Percentiles rank a stretch among this genome's conserved stretches.
phyloP scores from a whole-genome alignment of 2,888 invertebrate genomes.

The Dryadula phaetusa region DNA sequence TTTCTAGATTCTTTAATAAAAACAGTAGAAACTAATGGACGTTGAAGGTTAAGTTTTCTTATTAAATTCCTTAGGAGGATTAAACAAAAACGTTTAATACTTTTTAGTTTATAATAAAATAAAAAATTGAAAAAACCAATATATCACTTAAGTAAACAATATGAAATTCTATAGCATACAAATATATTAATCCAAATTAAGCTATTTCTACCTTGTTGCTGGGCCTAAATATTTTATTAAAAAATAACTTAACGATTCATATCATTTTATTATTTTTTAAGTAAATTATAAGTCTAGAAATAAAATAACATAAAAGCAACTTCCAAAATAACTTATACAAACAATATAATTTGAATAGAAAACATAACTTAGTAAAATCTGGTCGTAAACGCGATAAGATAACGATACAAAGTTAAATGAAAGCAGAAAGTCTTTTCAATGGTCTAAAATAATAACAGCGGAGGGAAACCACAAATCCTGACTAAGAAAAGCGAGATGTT shows the following conservation, averaged over 20 bases:
- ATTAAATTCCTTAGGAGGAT: too few relatives aligned
- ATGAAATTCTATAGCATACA: too few relatives aligned
- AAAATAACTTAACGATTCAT: neutral
- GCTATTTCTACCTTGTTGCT: too few relatives aligned
- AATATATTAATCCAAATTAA: too few relatives aligned
- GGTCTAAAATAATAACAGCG: constrained; percentile 42
- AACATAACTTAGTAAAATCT: constrained; percentile 21
- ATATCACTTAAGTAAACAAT: too few relatives aligned
- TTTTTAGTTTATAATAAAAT: too few relatives aligned
- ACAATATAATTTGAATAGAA: constrained; percentile 19
- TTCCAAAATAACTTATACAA: neutral
- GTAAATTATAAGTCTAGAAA: neutral
- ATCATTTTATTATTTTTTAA: neutral
- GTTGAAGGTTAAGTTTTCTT: too few relatives aligned
- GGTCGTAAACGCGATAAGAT: constrained; percentile 18
- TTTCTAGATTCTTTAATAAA: too few relatives aligned
- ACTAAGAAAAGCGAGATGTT: constrained; percentile 36
- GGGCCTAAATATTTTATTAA: too few relatives aligned
- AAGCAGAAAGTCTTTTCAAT: constrained; percentile 40
- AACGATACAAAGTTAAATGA: constrained; percentile 33
- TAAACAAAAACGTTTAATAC: too few relatives aligned
- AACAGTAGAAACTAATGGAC: too few relatives aligned
- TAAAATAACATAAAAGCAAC: neutral
- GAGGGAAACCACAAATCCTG: constrained; percentile 44
- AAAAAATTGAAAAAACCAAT: too few relatives aligned